These are phyloP conservation scores for Netelia virgata DNA, from an alignment of 2,888 invertebrate species.

Conservation along the genomic window DNA sequence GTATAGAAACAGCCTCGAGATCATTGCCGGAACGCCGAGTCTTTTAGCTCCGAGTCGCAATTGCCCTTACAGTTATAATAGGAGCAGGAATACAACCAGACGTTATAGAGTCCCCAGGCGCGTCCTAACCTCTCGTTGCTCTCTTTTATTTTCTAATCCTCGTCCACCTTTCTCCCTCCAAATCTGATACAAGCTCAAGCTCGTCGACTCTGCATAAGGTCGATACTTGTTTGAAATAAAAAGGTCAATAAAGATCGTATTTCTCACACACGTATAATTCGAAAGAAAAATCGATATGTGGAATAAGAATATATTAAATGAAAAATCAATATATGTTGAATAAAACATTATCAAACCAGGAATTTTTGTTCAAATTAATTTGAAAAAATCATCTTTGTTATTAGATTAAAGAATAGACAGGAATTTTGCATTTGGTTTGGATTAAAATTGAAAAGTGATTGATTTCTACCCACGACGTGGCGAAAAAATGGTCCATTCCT, in stretches of 20 bases:
- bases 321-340: no score
- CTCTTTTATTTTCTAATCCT: not conserved
- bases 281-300: no score
- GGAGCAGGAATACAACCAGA: slow-evolving; percentile 53
- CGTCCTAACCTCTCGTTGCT: not conserved
- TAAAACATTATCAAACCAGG: no score
- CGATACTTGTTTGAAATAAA: not conserved
- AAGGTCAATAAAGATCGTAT: no score
- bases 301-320: no score
- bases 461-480: not conserved
- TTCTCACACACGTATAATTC: not conserved
- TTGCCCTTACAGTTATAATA: slow-evolving; percentile 70
- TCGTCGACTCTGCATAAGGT: not conserved
- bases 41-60: slow-evolving; percentile 58
- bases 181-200: not conserved
- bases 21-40: slow-evolving; percentile 47
- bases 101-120: slow-evolving; percentile 51
- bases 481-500: not conserved
- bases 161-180: not conserved
- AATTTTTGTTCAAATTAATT: no score
- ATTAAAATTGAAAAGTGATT: not conserved
- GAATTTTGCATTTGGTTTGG: no score
- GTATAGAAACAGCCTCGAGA: slow-evolving; percentile 24
- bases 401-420: no score
- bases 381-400: no score